These are phyloP conservation scores for Ariolimax columbianus DNA, from an alignment of 2,888 invertebrate species.

Conservation along the genomic window DNA sequence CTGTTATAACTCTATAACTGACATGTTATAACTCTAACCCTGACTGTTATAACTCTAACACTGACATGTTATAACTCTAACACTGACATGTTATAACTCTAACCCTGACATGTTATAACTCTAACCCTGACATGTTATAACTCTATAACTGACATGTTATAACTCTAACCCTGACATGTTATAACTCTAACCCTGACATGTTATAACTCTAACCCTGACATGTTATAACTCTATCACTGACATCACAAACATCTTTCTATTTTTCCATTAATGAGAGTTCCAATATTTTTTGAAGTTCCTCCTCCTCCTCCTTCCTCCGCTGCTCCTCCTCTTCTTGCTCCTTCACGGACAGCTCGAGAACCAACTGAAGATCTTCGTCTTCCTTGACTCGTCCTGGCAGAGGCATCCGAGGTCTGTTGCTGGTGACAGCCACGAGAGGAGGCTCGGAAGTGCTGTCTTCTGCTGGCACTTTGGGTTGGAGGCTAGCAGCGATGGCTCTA, in stretches of 20 bases:
- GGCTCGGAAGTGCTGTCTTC: conserved; percentile 78
- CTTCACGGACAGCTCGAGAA: conserved; percentile 75
- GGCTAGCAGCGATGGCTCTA: conserved; percentile 79
- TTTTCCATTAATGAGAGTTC: conserved; percentile 78
- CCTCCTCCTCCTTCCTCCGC: conserved; percentile 74
- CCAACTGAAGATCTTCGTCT: conserved; percentile 75
- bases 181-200: too few species aligned
- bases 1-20: too few species aligned
- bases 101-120: too few species aligned
- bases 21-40: too few species aligned
- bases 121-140: too few species aligned
- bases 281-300: conserved; percentile 76
- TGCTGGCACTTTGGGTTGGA: conserved; percentile 61
- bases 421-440: not conserved
- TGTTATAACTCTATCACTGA: too few species aligned
- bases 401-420: conserved; percentile 32
- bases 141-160: too few species aligned
- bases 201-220: too few species aligned
- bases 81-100: too few species aligned
- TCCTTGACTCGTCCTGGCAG: conserved; percentile 58
- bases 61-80: too few species aligned
- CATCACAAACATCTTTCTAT: conserved; percentile 50
- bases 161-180: too few species aligned
- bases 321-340: conserved; percentile 67
- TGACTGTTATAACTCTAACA: too few species aligned